These are phyloP conservation scores for Antennarius striatus DNA, from an alignment of 2,113 vertebrate genomes.

Conservation along the genomic window DNA sequence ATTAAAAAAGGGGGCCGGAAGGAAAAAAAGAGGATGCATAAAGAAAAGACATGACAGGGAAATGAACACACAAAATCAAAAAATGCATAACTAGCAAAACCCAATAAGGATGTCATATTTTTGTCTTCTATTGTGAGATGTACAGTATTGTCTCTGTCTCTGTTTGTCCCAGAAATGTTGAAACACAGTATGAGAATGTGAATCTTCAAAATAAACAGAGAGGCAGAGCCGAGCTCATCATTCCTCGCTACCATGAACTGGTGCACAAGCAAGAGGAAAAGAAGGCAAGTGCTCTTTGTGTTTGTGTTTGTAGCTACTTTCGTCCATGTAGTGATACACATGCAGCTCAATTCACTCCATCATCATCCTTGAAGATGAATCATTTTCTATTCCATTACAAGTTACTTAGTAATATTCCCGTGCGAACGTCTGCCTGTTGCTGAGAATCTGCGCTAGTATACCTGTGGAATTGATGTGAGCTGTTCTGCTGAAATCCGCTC, in stretches of 20 bases:
- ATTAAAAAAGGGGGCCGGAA: too few relatives aligned
- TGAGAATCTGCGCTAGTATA: too few relatives aligned
- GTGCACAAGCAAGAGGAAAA: constrained; percentile 79
- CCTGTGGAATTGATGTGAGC: too few relatives aligned
- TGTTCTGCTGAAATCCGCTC: too few relatives aligned
- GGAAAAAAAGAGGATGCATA: too few relatives aligned
- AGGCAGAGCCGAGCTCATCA: constrained; percentile 65
- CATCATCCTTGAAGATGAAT: neutral
- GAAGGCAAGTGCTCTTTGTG: constrained; percentile 64
- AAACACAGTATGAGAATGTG: constrained; percentile 78
- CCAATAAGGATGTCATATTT: neutral
- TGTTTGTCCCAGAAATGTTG: constrained; percentile 65
- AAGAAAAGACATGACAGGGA: too few relatives aligned
- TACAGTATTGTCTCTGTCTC: constrained; percentile 1
- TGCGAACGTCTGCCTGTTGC: too few relatives aligned
- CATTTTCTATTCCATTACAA: too few relatives aligned
- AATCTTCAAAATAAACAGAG: constrained; percentile 78
- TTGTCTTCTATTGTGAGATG: constrained; percentile 15
- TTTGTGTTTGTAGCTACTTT: constrained; percentile 15
- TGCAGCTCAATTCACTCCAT: neutral
- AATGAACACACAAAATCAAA: too few relatives aligned
- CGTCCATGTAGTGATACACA: neutral
- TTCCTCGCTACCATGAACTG: constrained; percentile 77
- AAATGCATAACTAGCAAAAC: too few relatives aligned
- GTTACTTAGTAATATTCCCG: too few relatives aligned